Percentiles rank a stretch among this genome's conserved stretches.
These are phyloP conservation scores for Coregonus ussuriensis DNA, from an alignment of 2,797 vertebrate species.

Conservation along the genomic window DNA sequence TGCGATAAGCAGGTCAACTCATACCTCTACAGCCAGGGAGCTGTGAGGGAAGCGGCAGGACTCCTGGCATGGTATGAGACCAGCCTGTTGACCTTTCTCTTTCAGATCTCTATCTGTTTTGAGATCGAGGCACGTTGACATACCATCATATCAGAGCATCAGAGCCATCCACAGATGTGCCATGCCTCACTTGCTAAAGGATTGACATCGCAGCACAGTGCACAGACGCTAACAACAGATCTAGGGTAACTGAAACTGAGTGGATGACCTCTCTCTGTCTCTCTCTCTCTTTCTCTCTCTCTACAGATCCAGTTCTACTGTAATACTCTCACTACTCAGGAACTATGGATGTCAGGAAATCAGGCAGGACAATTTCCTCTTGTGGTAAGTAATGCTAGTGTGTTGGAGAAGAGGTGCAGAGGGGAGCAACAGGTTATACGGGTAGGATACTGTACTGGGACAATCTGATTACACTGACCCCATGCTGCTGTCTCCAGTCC, in stretches of 20 bases:
- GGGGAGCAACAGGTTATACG: background rate
- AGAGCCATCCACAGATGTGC: background rate
- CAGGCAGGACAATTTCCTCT: slow-evolving; percentile 80
- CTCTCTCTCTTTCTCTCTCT: too few relatives aligned
- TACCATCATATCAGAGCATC: background rate
- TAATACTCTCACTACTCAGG: slow-evolving; percentile 52
- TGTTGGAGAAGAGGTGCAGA: slow-evolving; percentile 56
- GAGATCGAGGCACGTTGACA: background rate
- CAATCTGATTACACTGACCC: slow-evolving; percentile 2
- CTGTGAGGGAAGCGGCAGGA: background rate
- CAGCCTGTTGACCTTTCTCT: background rate
- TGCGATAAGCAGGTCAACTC: slow-evolving; percentile 58
- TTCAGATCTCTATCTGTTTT: background rate
- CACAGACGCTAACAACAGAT: background rate
- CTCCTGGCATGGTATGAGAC: background rate
- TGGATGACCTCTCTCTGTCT: slow-evolving; percentile 32
- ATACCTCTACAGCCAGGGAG: background rate
- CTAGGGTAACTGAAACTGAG: too few relatives aligned
- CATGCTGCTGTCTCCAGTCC: background rate
- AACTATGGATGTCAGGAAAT: slow-evolving; percentile 73
- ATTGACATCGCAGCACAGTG: background rate
- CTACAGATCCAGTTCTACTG: too few relatives aligned
- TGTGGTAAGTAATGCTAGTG: slow-evolving; percentile 76
- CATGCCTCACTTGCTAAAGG: background rate
- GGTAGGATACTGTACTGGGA: slow-evolving; percentile 10